Conservation (phyloP, 2,797 vertebrate genomes). For the Anniella stebbinsi region DNA sequence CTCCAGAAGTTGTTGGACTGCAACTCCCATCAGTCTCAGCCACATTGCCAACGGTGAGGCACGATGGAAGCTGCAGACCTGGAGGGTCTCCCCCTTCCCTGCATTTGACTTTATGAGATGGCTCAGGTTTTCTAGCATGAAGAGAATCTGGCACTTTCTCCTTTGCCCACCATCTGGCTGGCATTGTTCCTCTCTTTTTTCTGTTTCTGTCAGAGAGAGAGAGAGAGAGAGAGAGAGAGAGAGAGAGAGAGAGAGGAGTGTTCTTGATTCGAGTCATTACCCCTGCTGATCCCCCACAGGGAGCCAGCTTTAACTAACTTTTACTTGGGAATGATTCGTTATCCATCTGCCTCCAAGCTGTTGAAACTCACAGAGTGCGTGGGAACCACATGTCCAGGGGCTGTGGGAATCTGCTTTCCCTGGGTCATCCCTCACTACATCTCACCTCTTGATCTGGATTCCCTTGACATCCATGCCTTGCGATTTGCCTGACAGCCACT, state of each 20-base stretch:
- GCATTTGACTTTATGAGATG: not conserved
- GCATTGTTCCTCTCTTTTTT: not conserved
- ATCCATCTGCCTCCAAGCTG: not conserved
- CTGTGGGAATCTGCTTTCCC: not conserved
- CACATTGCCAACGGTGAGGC: no score
- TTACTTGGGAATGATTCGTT: not conserved
- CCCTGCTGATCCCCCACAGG: not conserved
- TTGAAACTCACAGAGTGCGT: not conserved
- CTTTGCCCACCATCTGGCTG: not conserved
- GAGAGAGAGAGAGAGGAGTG: no score
- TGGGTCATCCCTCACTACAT: not conserved
- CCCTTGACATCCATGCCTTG: not conserved
- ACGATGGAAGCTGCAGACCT: not conserved
- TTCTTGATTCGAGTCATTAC: not conserved
- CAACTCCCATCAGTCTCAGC: no score
- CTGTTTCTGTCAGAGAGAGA: not conserved
- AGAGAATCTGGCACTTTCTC: not conserved
- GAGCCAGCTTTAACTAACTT: not conserved
- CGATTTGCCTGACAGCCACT: not conserved
- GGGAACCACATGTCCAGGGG: not conserved
- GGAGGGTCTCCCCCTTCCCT: not conserved
- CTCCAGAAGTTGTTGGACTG: no score
- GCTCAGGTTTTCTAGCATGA: not conserved
- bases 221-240: not conserved
- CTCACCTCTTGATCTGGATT: not conserved